Base-by-base conservation (phyloP, 2,113 vertebrate genomes). In the Lampris megalopsis region DNA sequence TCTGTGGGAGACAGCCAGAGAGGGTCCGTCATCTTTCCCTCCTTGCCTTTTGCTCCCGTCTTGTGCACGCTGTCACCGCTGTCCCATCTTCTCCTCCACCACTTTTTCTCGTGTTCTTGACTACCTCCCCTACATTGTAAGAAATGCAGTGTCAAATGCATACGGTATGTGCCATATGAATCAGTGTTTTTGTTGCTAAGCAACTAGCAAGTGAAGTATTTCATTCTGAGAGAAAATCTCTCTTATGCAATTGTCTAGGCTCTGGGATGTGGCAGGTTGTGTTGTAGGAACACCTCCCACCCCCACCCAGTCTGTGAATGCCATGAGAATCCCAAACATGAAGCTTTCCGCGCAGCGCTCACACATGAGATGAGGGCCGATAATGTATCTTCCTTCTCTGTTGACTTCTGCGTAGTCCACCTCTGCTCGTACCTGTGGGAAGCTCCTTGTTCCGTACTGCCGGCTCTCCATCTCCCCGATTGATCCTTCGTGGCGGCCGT, bases 161-260 rank as follows among this genome's bases (percentile, higher is more conserved):
- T 68, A 85, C 80, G 67, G 65, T 86, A 86, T 86, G 87, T 85
- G 83, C 85, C 83, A 85, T 89, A 86, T 83, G 85, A 91, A 91
- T 89, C 83, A 71, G 87, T 84, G 52, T 80, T 91, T 3, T 70
- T 63, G 93, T 94, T 93, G 92, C 93, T 92, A 91, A 91, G 93
- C 92, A 92, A 94, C 93, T 86, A 83, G 90, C 80, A 91, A 89
- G 90, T 86, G 86, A 86, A 87, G 85, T 85, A 83, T 89, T 92
- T 89, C 86, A 86, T 89, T 89, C 82, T 81, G 79, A 78, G 85
- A 89, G 88, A 83, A 87, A 87, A 86, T 92, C 82, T 85, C 77
- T 67, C 76, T 79, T 88, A 84, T 92, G 91, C 90, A 88, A 86
- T 90, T 85, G 82, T 86, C 78, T 87, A 6, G 79, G 79, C 86